Evolutionary conservation across 64 coral and sea anemone genomes (phyloP).

Genomic region (Orbicella faveolata): DNA sequence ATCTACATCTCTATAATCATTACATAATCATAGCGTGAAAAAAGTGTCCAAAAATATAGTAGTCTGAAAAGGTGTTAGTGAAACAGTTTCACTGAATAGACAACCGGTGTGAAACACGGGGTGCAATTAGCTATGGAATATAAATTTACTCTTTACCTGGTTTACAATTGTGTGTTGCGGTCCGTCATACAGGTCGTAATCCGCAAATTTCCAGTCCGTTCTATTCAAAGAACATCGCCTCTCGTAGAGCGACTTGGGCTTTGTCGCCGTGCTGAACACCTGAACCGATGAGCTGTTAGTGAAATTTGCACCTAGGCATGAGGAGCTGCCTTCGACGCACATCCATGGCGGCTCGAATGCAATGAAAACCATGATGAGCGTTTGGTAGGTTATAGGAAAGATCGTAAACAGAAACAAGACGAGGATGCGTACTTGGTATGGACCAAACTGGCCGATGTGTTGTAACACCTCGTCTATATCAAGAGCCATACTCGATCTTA

Average conservation of each 20-base stretch:
- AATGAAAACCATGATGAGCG: conserved; percentile 79
- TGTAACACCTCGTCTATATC: conserved; percentile 62
- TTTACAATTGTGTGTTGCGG: conserved; percentile 72
- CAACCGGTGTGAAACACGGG: too few relatives aligned
- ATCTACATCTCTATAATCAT: too few relatives aligned
- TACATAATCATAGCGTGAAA: too few relatives aligned
- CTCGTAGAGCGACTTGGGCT: conserved; percentile 50
- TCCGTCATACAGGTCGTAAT: conserved; percentile 70
- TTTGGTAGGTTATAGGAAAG: conserved; percentile 82
- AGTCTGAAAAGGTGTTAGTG: too few relatives aligned
- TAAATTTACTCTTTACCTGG: conserved; percentile 38
- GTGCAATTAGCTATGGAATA: too few relatives aligned
- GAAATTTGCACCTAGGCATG: conserved; percentile 22
- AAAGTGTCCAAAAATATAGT: too few relatives aligned
- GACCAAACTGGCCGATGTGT: conserved; percentile 73
- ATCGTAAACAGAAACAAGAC: conserved; percentile 74
- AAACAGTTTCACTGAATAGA: too few relatives aligned
- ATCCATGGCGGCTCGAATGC: conserved; percentile 90
- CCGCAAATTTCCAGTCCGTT: conserved; percentile 80
- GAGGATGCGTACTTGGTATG: conserved; percentile 67
- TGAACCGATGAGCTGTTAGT: conserved; percentile 33
- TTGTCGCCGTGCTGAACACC: conserved; percentile 64
- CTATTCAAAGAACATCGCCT: conserved; percentile 76
- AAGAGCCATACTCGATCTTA: too few relatives aligned
- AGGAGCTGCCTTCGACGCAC: conserved; percentile 47